These are phyloP conservation scores for Tachina lurida DNA, from an alignment of 2,888 invertebrate species.

Conservation along the genomic window DNA sequence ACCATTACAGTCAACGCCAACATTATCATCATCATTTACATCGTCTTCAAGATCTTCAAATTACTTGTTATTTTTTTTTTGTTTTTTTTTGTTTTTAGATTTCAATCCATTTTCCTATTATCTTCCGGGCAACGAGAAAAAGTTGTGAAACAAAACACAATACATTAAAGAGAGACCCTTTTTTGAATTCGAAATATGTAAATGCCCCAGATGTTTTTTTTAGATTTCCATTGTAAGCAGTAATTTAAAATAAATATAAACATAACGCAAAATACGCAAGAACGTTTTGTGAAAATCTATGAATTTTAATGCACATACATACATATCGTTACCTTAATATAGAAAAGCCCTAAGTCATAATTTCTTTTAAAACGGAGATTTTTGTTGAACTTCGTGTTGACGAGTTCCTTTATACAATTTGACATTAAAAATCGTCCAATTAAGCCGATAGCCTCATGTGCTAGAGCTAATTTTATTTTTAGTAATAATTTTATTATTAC, in stretches of 20 bases:
- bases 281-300: conserved; percentile 35
- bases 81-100: conserved; percentile 5
- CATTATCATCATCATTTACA: conserved; percentile 1
- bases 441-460: no score
- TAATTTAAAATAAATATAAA: conserved; percentile 39
- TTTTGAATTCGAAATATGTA: conserved; percentile 61
- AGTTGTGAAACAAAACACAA: conserved; percentile 25
- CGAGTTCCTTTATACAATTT: no score
- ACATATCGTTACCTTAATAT: no score
- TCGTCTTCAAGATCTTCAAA: conserved; percentile 13
- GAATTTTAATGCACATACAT: no score
- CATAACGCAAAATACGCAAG: conserved; percentile 29
- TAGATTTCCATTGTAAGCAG: conserved; percentile 60
- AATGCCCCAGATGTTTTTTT: conserved; percentile 66
- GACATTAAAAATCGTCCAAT: no score
- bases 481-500: no score
- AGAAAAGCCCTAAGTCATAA: no score
- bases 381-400: no score
- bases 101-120: conserved; percentile 21
- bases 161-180: conserved; percentile 25
- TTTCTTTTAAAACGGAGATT: no score
- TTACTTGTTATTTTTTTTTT: no score
- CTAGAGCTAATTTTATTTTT: no score
- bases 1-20: background rate
- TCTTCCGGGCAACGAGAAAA: conserved; percentile 15